Percentiles rank a stretch among this genome's conserved stretches.
These are phyloP conservation scores for Serilophus lunatus DNA, from an alignment of 2,113 vertebrate genomes.

Conservation along the genomic window DNA sequence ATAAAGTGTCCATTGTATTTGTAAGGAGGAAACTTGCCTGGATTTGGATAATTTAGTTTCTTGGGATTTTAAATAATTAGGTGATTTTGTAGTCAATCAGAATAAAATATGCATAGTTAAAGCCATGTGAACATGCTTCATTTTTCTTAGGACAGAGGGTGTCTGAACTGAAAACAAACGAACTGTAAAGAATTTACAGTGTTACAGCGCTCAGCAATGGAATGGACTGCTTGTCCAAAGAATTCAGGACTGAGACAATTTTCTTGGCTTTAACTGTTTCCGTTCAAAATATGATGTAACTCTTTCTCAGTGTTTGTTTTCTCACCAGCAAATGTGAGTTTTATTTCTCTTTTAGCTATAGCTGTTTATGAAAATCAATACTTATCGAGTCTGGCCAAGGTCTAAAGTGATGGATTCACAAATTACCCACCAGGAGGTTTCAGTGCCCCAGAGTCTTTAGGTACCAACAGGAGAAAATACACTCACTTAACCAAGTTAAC, in stretches of 20 bases:
- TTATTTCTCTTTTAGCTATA: neutral
- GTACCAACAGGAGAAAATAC: neutral
- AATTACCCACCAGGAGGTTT: neutral
- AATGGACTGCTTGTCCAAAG: neutral
- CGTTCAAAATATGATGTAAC: neutral
- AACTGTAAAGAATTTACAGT: neutral
- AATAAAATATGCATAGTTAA: neutral
- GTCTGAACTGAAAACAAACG: neutral
- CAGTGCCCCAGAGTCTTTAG: neutral
- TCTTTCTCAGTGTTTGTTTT: neutral
- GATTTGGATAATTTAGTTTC: neutral
- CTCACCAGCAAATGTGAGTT: neutral
- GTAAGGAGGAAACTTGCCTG: neutral
- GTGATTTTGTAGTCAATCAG: neutral
- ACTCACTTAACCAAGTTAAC: neutral
- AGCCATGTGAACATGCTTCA: rapidly evolving
- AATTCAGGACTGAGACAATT: neutral
- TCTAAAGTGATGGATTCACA: neutral
- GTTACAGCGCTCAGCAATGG: rapidly evolving
- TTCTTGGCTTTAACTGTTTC: neutral
- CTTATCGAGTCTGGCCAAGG: neutral
- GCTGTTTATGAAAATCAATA: neutral
- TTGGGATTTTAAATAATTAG: neutral
- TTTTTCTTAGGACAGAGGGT: neutral
- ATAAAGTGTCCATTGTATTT: neutral